Evolutionary conservation across 1,140 invertebrate genomes (phyloP).

Genomic region (Pentalonia nigronervosa): DNA sequence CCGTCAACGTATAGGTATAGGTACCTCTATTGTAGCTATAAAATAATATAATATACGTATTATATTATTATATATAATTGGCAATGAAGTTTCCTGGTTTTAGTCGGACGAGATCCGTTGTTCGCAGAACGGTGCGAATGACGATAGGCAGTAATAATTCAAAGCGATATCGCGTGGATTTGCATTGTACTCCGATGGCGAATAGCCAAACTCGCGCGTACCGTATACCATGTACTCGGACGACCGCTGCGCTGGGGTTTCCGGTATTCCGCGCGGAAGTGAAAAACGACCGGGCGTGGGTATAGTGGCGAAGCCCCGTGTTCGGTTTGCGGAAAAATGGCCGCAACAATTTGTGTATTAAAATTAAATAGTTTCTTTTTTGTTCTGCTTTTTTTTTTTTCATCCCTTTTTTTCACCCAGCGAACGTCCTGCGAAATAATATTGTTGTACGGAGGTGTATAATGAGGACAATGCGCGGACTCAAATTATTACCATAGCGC

Average conservation of each 20-base stretch:
- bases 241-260: not conserved
- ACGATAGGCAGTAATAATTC: slow-evolving; percentile 1
- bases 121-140: not conserved
- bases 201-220: not conserved
- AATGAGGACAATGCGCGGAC: not conserved
- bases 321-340: not conserved
- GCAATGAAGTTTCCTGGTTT: not conserved
- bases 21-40: not conserved
- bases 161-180: not conserved
- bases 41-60: not conserved
- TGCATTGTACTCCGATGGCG: not conserved
- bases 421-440: not conserved
- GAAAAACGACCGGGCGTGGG: not conserved
- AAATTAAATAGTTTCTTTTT: slow-evolving; percentile 24
- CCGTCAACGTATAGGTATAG: not conserved
- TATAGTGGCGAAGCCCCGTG: not conserved
- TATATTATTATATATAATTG: not conserved
- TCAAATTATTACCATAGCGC: slow-evolving; percentile 5
- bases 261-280: not conserved
- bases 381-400: slow-evolving; percentile 22
- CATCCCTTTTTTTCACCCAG: not conserved
- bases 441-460: not conserved
- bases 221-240: not conserved
- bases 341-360: not conserved
- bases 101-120: slow-evolving; percentile 24